Evolutionary conservation across 2,113 vertebrate genomes (phyloP), one percentile per base, ranked within the genome.

Genomic region (Saccopteryx bilineata): DNA sequence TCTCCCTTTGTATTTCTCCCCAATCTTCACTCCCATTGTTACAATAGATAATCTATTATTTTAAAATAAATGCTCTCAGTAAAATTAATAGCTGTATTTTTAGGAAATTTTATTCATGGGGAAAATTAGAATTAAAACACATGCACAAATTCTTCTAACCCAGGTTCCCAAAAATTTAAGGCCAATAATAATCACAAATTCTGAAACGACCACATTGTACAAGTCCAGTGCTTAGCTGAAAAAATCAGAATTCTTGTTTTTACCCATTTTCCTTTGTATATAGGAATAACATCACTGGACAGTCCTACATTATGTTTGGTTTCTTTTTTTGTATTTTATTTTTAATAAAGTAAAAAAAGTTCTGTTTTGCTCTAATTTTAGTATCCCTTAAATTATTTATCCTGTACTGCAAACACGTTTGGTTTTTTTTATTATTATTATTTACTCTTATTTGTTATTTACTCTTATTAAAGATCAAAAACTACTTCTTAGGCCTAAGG

Each of bases 161-260:
- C n/a, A 82, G 14, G 8, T 81, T 52, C 31, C 68, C 48, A 33
- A 85, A 95, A 88, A 80, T 13, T 91, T 12, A 91, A 95, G 74
- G 7, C 65, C 39, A 19, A 82, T 81, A 97, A 83, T 78, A 90
- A 79, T 74, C 61, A 87, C 74, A 24, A 89, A 96, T 92, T 78
- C 69, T 54, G 48, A 54, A 61, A 74, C 6, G 8, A 31, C 52
- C 56, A 74, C 39, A 79, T 52, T 78, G 76, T 58, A 46, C 19
- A 89, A 90, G 9, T 60, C n/a, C 21, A 69, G n/a, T 52, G 17
- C 48, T 89, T 63, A 46, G 12, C 18, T 46, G 28, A 61, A 96
- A 93, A 74, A 39, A 52, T 91, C 78, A 54, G 46, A 61, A 61
- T 81, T 74, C 28, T 48, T 60, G 2, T 19, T 18, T 5, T 69